Conservation (phyloP, 2,113 vertebrate genomes). For the Cottus gobio region DNA sequence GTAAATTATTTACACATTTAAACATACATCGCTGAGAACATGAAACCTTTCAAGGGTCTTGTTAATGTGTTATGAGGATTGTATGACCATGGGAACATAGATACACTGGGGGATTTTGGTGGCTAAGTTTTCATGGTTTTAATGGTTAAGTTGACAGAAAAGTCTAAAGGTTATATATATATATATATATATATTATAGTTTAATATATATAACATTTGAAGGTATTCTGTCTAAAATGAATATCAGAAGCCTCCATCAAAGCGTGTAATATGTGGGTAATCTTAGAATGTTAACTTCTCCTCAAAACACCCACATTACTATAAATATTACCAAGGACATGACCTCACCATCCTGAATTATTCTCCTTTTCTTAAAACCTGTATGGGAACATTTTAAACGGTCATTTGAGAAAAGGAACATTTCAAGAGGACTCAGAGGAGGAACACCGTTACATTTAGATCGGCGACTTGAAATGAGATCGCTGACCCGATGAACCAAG, state of each 20-base stretch:
- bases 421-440: conserved; percentile 1
- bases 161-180: neutral
- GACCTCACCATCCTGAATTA: neutral
- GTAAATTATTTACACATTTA: no score
- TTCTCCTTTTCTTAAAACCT: neutral
- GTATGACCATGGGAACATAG: no score
- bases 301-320: neutral
- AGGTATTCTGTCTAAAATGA: neutral
- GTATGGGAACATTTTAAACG: neutral
- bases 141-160: neutral
- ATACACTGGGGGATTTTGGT: neutral
- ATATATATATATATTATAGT: no score
- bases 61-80: no score
- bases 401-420: neutral
- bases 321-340: neutral
- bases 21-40: no score
- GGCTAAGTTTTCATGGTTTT: neutral
- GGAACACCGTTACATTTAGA: neutral
- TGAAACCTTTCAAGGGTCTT: no score
- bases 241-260: neutral
- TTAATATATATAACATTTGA: no score
- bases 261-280: neutral
- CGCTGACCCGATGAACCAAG: conserved; percentile 12
- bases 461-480: neutral
- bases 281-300: neutral